phyloP scores from a whole-genome alignment of 1,140 invertebrate species.

The Brachionus rotundiformis region DNA sequence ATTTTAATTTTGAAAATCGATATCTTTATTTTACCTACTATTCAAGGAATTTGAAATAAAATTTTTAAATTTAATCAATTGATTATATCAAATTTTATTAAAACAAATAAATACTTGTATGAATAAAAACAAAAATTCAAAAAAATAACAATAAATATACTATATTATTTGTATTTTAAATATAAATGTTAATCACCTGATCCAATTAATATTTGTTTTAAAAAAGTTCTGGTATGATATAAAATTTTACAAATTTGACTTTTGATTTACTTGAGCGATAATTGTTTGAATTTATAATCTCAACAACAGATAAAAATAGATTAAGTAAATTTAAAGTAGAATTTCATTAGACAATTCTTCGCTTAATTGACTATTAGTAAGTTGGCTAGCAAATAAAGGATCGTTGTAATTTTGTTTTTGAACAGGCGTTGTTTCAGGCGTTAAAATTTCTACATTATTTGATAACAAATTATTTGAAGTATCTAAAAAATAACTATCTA shows the following conservation, averaged over 20 bases:
- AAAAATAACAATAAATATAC: background rate
- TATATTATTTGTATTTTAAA: background rate
- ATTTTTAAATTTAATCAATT: background rate
- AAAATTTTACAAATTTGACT: constrained; percentile 6
- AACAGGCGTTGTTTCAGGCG: constrained; percentile 25
- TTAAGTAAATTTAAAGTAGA: background rate
- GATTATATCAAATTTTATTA: background rate
- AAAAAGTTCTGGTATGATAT: background rate
- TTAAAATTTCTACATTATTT: background rate
- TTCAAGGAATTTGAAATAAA: no score
- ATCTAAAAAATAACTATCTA: constrained; percentile 7
- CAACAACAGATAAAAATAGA: background rate
- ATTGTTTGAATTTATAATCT: background rate
- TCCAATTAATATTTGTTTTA: background rate
- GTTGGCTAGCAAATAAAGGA: constrained; percentile 1
- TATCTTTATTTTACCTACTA: no score
- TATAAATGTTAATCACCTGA: background rate
- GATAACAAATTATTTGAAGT: background rate
- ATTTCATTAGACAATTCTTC: constrained; percentile 32
- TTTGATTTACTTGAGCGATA: background rate
- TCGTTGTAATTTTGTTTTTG: background rate
- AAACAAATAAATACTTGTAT: constrained; percentile 7
- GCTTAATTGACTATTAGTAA: constrained; percentile 38
- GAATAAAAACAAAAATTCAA: background rate
- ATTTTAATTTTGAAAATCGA: no score